These are phyloP conservation scores for Ciona savignyi DNA, from an alignment of 23 tunicate genomes.

Conservation along the genomic window DNA sequence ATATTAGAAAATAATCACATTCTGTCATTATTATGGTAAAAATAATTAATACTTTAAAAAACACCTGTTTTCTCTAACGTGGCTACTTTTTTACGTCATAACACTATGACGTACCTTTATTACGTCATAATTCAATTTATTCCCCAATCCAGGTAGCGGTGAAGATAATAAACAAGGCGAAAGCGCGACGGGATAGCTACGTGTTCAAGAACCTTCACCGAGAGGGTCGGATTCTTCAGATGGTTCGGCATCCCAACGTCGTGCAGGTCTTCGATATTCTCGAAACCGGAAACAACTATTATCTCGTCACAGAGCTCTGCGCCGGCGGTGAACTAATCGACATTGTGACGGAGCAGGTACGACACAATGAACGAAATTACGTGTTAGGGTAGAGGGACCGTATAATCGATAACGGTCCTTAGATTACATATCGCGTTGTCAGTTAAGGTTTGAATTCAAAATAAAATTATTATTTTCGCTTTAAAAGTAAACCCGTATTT, in stretches of 20 bases:
- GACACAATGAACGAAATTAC: not conserved
- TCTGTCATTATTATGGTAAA: no score
- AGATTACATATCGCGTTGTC: no score
- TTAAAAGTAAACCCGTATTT: not conserved
- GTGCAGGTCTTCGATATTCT: conserved; percentile 89
- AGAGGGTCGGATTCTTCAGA: conserved; percentile 87
- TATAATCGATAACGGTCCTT: no score
- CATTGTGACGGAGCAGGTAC: conserved; percentile 85
- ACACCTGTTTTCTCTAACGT: no score
- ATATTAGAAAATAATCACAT: no score
- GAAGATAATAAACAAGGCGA: conserved; percentile 89
- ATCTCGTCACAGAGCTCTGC: conserved; percentile 93
- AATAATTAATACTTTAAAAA: no score
- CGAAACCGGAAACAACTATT: conserved; percentile 97
- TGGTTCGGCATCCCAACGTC: conserved; percentile 82
- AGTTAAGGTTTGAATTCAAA: not conserved
- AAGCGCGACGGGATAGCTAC: conserved; percentile 88
- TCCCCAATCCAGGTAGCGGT: conserved; percentile 78
- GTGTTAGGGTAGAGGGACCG: no score
- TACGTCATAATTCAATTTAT: not conserved
- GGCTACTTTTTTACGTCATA: no score
- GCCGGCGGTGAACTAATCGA: conserved; percentile 97
- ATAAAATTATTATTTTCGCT: not conserved
- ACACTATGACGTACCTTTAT: no score
- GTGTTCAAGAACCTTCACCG: conserved; percentile 95